Conservation (phyloP, 2,797 vertebrate genomes). For the Thalassophryne amazonica region DNA sequence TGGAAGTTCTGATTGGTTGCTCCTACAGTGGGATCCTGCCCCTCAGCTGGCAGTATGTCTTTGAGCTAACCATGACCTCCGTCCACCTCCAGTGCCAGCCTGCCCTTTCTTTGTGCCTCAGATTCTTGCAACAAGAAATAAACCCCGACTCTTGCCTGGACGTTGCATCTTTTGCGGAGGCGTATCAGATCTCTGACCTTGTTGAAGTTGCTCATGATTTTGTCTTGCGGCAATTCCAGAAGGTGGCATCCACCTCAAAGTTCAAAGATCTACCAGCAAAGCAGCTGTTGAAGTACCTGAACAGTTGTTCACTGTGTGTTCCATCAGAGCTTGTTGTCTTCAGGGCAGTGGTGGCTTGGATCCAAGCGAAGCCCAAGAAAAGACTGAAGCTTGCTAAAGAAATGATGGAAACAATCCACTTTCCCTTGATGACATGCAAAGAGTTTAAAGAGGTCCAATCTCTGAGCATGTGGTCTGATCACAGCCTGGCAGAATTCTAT, state of each 20-base stretch:
- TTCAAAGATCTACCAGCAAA: conserved; percentile 80
- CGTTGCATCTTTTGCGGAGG: conserved; percentile 79
- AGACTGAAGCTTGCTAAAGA: conserved; percentile 68
- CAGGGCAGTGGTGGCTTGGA: conserved; percentile 82
- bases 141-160: conserved; percentile 80
- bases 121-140: conserved; percentile 78
- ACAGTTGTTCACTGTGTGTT: conserved; percentile 76
- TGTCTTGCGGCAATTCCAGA: conserved; percentile 80
- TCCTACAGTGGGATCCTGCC: conserved; percentile 80
- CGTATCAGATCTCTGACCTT: conserved; percentile 77
- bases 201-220: conserved; percentile 77
- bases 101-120: conserved; percentile 80
- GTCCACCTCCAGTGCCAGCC: conserved; percentile 85
- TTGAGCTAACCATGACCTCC: conserved; percentile 80
- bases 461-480: conserved; percentile 58
- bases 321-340: conserved; percentile 85
- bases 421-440: conserved; percentile 86
- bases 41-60: conserved; percentile 79
- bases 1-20: conserved; percentile 78
- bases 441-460: conserved; percentile 85
- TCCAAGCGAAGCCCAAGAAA: conserved; percentile 71
- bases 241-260: conserved; percentile 74
- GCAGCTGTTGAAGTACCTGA: conserved; percentile 79
- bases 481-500: conserved; percentile 62
- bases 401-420: conserved; percentile 82